A percentile compares a stretch with the other conserved stretches of the same genome.
Evolutionary conservation across 2,888 invertebrate genomes (phyloP).

Genomic region (Quadroppia sp.): DNA sequence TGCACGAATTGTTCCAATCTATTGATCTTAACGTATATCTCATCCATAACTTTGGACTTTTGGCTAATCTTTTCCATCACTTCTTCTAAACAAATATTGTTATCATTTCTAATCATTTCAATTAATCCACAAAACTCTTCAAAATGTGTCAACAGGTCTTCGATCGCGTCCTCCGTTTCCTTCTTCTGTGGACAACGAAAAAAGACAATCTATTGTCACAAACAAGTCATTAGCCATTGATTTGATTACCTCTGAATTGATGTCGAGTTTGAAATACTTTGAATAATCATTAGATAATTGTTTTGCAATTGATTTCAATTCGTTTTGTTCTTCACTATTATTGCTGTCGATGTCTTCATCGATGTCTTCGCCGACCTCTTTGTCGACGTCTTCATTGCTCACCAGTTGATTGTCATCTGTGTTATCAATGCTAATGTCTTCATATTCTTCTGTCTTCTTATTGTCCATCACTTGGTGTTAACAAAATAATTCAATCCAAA

Average conservation of each 20-base stretch:
- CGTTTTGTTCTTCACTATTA: not conserved
- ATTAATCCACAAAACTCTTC: constrained; percentile 44
- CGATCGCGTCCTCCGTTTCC: constrained; percentile 41
- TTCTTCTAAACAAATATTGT: constrained; percentile 39
- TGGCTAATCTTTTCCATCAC: constrained; percentile 1
- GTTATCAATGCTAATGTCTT: constrained; percentile 11
- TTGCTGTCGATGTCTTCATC: too few species aligned
- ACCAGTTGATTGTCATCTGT: not conserved
- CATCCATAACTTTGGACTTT: constrained; percentile 28
- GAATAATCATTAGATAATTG: constrained; percentile 38
- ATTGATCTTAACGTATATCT: constrained; percentile 39
- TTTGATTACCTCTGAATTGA: constrained; percentile 33
- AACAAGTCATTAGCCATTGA: too few species aligned
- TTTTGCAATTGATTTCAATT: constrained; percentile 15
- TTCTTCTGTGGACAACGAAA: constrained; percentile 21
- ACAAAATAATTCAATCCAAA: not conserved
- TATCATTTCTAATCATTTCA: constrained; percentile 42
- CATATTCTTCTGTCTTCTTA: not conserved
- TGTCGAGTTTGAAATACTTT: constrained; percentile 41
- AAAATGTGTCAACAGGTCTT: constrained; percentile 43
- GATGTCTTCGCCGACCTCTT: not conserved
- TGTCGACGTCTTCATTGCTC: not conserved
- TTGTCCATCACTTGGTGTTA: not conserved
- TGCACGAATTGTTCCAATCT: constrained; percentile 40
- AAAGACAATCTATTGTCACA: not conserved